Evolutionary conservation across 2,797 vertebrate genomes (phyloP), one percentile per base, ranked within the genome.

Genomic region (Notolabrus celidotus): DNA sequence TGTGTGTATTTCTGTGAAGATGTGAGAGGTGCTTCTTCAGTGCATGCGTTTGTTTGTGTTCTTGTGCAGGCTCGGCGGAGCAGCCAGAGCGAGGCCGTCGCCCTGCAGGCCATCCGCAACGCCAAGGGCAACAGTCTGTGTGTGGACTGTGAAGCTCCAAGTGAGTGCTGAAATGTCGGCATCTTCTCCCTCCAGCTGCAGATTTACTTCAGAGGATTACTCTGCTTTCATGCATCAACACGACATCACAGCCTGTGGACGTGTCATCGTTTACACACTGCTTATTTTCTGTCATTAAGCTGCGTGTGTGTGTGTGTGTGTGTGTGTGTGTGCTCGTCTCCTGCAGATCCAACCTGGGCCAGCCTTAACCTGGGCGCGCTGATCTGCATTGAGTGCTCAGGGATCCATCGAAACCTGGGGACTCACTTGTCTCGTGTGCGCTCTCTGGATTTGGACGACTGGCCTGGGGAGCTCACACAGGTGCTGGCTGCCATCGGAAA

Each of bases 321-420:
- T 5, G 43, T 12, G 1, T 15, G 17, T 42, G 16, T 46, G 7
- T 5, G 20, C 25, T 29, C 57, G 42, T 2, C 0, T 31, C n/a
- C 51, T 47, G 1, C 83, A 98, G 97, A 96, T 86, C 97, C 97
- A 23, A 97, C 96, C 5, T 99, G 97, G 97, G 97, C 97, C 82
- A 98, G 97, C 58, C 92, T 99, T 65, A 99, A 99, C 88, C 91
- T 99, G 72, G 97, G 97, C 0, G 96, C 97, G 0, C 89, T 99
- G 84, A 98, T 99, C 92, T 99, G 97, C 88, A 98, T 98, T 20
- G 97, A 98, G 91, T 98, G 97, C 87, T 98, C 97, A 0, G 97
- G 97, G 43, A 98, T 98, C 89, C 97, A 99, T 83, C 94, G 97
- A 15, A 98, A 99, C 86, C 93, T 98, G 84, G 97, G 97, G 39